Conservation (phyloP, 2,113 vertebrate genomes). For the Tragulus kanchil region DNA sequence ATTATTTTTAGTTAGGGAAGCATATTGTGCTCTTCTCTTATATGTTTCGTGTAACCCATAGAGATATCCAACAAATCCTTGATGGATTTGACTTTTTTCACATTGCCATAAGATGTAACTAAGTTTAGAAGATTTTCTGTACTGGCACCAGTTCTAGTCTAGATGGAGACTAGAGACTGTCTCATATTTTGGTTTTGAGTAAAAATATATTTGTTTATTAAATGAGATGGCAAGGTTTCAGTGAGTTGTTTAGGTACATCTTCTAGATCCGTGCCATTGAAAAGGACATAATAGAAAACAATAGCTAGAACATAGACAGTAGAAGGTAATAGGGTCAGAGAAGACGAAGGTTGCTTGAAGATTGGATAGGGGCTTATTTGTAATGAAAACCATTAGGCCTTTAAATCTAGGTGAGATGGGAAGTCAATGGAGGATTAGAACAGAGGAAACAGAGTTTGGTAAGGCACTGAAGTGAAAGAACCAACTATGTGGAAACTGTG, state of each 20-base stretch:
- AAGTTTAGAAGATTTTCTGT: neutral
- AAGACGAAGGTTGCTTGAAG: neutral
- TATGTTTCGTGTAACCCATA: neutral
- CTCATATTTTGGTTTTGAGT: neutral
- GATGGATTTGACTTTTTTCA: neutral
- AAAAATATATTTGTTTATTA: slow-evolving; percentile 20
- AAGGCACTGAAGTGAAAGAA: neutral
- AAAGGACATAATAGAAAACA: neutral
- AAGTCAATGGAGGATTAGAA: neutral
- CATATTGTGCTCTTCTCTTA: neutral
- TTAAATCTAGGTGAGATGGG: neutral
- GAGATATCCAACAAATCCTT: neutral
- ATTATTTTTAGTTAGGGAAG: slow-evolving; percentile 36
- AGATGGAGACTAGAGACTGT: neutral
- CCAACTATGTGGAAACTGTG: neutral
- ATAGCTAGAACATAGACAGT: neutral
- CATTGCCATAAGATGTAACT: neutral
- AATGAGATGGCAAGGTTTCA: neutral
- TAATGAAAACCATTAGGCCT: neutral
- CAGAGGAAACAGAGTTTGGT: neutral
- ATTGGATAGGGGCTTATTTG: neutral
- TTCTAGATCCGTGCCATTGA: slow-evolving; percentile 12
- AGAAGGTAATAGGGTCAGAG: neutral
- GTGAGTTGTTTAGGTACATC: neutral
- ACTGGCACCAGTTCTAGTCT: neutral